Base-by-base conservation (phyloP, 2,797 vertebrate species). In the Lagocephalus sceleratus region DNA sequence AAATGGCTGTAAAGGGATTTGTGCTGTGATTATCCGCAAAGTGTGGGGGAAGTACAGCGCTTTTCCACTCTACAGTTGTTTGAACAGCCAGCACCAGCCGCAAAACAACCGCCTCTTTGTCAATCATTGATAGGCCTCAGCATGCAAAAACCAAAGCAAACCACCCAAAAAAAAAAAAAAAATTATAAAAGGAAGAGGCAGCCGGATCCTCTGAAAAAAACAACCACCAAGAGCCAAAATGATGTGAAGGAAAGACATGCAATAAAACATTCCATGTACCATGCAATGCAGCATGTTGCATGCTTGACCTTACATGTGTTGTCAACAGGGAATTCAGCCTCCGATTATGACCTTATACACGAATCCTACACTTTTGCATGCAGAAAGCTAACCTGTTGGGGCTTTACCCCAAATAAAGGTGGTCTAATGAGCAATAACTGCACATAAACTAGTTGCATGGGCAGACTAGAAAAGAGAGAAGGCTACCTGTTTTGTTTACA, bases 321-420 rank as follows among this genome's bases (percentile, higher is more conserved):
- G 79, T 73, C 87, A 86, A 69, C 85, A 89, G 83, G 76, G 76
- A 86, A 90, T 77, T 88, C 88, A 85, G 83, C 85, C 74, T 82
- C 43, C 63, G 46, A 50, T 57, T 47, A 39, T 25, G 11, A 73
- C 62, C 35, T 59, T 14, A 68, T 60, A 52, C 22, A 16, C 1
- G 15, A 40, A 40, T 54, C 2, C 32, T 35, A 12, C 11, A 35
- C 32, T 14, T 47, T 11, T 39, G 20, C 0, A 1, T 49, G 45
- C 6, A 26, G 29, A 50, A 25, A 54, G 44, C 5, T 15, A 39
- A 19, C 1, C 1, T 8, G 2, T 42, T 19, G 2, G 21, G 29
- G 23, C 8, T 51, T 51, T 2, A 52, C 21, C 16, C n/a, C 40
- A 15, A 15, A 49, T 62, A 47, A 2, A 47, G 21, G 21, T 16